These are phyloP conservation scores for Ia io DNA, from an alignment of 2,113 vertebrate species.

Conservation along the genomic window DNA sequence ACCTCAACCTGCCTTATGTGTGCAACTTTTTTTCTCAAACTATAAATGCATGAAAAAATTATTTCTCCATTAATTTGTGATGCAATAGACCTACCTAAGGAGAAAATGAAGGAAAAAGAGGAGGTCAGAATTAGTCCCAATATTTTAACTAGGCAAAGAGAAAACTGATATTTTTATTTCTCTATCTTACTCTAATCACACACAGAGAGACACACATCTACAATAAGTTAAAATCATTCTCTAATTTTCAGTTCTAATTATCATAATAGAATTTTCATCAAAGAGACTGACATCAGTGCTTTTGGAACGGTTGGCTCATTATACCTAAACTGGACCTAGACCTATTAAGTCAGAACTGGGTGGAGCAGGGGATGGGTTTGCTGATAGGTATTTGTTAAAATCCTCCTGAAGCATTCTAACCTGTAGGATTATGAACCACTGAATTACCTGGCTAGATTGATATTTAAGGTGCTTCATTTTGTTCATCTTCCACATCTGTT, in stretches of 20 bases:
- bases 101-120: not conserved
- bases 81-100: not conserved
- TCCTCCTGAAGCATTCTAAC: not conserved
- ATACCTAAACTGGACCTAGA: not conserved
- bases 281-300: not conserved
- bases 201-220: not conserved
- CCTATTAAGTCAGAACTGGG: not conserved
- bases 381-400: not conserved
- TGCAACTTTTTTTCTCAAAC: not conserved
- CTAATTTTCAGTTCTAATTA: not conserved
- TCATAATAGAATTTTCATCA: not conserved
- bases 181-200: not conserved
- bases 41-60: not conserved
- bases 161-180: not conserved
- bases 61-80: not conserved
- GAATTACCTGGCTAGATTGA: not conserved
- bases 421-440: not conserved
- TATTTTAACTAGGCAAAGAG: not conserved
- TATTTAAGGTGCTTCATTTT: not conserved
- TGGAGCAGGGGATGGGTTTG: accelerated
- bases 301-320: not conserved
- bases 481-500: not conserved
- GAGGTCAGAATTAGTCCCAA: not conserved
- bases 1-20: not conserved
- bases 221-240: not conserved